Evolutionary conservation across 2,888 invertebrate species (phyloP).

Genomic region (Petrolisthes manimaculis): DNA sequence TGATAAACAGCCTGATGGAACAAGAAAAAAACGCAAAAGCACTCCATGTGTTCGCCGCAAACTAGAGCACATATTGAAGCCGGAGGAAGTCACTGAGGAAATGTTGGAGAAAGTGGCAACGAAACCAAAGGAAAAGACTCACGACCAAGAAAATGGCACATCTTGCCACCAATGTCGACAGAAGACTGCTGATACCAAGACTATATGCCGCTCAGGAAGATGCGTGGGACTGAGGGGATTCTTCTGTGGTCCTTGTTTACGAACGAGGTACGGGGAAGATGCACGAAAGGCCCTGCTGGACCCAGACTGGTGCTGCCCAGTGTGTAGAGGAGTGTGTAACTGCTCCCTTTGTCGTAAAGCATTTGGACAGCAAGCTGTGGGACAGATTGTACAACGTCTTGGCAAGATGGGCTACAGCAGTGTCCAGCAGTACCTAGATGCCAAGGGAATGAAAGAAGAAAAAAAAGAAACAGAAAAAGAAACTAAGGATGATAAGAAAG

Average conservation of each 20-base stretch:
- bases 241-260: slow-evolving; percentile 76
- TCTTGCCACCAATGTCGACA: slow-evolving; percentile 77
- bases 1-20: slow-evolving; percentile 28
- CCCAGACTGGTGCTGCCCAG: slow-evolving; percentile 73
- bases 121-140: slow-evolving; percentile 61
- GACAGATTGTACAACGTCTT: slow-evolving; percentile 53
- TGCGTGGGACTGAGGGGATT: slow-evolving; percentile 75
- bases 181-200: slow-evolving; percentile 76
- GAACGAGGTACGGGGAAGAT: slow-evolving; percentile 75
- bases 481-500: slow-evolving; percentile 3
- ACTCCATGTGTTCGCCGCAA: slow-evolving; percentile 63
- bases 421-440: slow-evolving; percentile 51
- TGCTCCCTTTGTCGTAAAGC: slow-evolving; percentile 74
- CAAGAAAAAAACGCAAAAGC: slow-evolving; percentile 62
- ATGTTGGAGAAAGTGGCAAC: slow-evolving; percentile 65
- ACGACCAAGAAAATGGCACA: slow-evolving; percentile 69
- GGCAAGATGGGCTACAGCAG: slow-evolving; percentile 55
- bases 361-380: slow-evolving; percentile 50
- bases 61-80: slow-evolving; percentile 59
- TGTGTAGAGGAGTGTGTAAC: slow-evolving; percentile 75
- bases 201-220: slow-evolving; percentile 73
- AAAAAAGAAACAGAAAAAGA: slow-evolving; percentile 12
- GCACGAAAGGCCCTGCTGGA: slow-evolving; percentile 73
- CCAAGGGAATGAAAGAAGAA: slow-evolving; percentile 34
- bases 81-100: slow-evolving; percentile 65